These are phyloP conservation scores for Drosophila hamatofila DNA, from an alignment of 2,888 invertebrate genomes.

Conservation along the genomic window DNA sequence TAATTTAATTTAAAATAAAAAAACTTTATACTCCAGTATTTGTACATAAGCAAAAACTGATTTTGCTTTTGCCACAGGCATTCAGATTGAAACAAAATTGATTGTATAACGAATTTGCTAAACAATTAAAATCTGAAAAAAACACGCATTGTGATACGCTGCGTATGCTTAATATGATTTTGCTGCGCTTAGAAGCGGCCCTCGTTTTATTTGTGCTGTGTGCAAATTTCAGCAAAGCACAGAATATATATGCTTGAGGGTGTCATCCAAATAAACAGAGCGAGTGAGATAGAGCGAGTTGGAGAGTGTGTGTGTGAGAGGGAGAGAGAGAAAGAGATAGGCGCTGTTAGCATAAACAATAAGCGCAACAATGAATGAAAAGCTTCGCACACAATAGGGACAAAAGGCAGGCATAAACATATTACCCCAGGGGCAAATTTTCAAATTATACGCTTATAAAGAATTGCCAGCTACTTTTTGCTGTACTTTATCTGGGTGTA, in stretches of 20 bases:
- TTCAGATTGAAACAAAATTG: too few species aligned
- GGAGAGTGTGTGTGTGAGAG: background rate
- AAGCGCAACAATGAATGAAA: conserved; percentile 15
- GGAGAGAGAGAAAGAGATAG: background rate
- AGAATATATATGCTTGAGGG: conserved; percentile 46
- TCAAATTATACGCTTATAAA: conserved; percentile 60
- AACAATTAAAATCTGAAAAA: background rate
- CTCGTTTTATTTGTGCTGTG: conserved; percentile 46
- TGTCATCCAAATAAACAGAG: conserved; percentile 31
- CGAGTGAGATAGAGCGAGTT: background rate
- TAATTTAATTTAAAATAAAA: background rate
- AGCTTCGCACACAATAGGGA: conserved; percentile 25
- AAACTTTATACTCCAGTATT: background rate
- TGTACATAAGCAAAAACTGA: background rate
- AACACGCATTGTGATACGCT: background rate
- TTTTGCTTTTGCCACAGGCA: background rate
- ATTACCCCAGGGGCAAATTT: conserved; percentile 62
- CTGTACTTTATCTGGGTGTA: conserved; percentile 3
- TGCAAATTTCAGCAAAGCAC: conserved; percentile 51
- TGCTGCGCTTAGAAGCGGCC: conserved; percentile 1
- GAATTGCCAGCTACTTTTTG: conserved; percentile 28
- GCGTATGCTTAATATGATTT: conserved; percentile 1
- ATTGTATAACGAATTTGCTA: background rate
- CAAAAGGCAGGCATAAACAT: conserved; percentile 55
- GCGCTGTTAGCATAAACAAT: conserved; percentile 6